Evolutionary conservation across 2,888 invertebrate species (phyloP), one percentile per base, ranked within the genome.

Genomic region (Margaritifera margaritifera): DNA sequence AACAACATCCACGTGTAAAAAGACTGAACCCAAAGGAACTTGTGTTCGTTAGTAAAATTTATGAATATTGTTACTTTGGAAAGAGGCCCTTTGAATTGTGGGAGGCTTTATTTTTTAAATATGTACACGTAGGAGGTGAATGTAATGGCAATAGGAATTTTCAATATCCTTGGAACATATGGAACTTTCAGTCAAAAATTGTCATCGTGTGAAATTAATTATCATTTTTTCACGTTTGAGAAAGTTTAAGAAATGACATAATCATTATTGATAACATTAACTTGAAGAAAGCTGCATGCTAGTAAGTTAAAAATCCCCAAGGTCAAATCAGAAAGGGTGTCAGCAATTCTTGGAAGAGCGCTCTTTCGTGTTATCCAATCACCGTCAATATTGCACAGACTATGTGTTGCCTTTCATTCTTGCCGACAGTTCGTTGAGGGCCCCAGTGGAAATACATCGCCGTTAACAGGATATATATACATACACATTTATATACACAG

Each of bases 331-430:
- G 52, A 56, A 25, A 27, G 27, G 64, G 42, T 20, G 8, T 22
- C 11, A 20, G 58, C 52, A 66, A 56, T 68, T 64, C 64, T 66
- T 63, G 67, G 69, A 73, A 76, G 60, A 73, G 76, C 76, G 71
- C 75, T 59, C 66, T 68, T 60, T 63, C 62, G 69, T 69, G 71
- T 76, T 73, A 76, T 76, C 76, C 76, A 76, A 76, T 76, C 73
- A 73, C 59, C 66, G 73, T 71, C 71, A 42, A 42, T 42, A 42
- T 71, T 62, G 67, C 63, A 59, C 65, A 68, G 66, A 69, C 69
- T 61, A 61, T 76, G 73, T 76, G 73, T 66, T 73, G 73, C 73
- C 73, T 71, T 72, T 67, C 67, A 54, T 64, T 66, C 69, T 68
- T 60, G 25, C 42, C 64, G 66, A 59, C 60, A 19, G 62, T 65